A percentile compares a stretch with the other conserved stretches of the same genome.
Conservation (phyloP, 1,140 invertebrate genomes). For the Aleiodes sp. region DNA sequence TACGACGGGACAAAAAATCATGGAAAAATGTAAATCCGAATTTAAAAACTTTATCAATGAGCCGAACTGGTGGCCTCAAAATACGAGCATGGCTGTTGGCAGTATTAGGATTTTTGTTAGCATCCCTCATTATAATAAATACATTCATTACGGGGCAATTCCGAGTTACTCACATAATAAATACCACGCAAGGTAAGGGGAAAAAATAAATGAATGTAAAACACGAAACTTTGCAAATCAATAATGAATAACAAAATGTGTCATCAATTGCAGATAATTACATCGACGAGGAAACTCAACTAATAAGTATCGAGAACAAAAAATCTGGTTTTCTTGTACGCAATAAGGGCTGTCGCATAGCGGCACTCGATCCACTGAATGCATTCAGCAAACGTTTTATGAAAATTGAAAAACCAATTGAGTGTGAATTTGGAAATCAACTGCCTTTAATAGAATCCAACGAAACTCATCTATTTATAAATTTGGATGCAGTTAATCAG, state of each 20-base stretch:
- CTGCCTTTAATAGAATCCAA: slow-evolving; percentile 72
- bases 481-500: slow-evolving; percentile 48
- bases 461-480: slow-evolving; percentile 70
- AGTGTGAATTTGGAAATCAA: slow-evolving; percentile 63
- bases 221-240: slow-evolving; percentile 5
- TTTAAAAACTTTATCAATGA: neutral
- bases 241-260: neutral
- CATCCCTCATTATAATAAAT: slow-evolving; percentile 55
- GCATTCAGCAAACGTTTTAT: slow-evolving; percentile 65
- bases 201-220: slow-evolving; percentile 11
- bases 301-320: neutral
- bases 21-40: neutral
- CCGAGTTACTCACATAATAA: slow-evolving; percentile 41
- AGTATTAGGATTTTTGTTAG: slow-evolving; percentile 49
- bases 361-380: slow-evolving; percentile 78
- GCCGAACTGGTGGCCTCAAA: slow-evolving; percentile 37
- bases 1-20: neutral
- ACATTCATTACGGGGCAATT: slow-evolving; percentile 54
- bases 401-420: slow-evolving; percentile 54
- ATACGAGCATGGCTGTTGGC: slow-evolving; percentile 53
- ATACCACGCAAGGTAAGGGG: slow-evolving; percentile 41
- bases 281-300: neutral
- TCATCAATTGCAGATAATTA: slow-evolving; percentile 14
- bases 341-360: slow-evolving; percentile 81
- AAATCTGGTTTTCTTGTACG: slow-evolving; percentile 69